Evolutionary conservation across 2,797 vertebrate genomes (phyloP), one percentile per base, ranked within the genome.

Genomic region (Pipistrellus pygmaeus): DNA sequence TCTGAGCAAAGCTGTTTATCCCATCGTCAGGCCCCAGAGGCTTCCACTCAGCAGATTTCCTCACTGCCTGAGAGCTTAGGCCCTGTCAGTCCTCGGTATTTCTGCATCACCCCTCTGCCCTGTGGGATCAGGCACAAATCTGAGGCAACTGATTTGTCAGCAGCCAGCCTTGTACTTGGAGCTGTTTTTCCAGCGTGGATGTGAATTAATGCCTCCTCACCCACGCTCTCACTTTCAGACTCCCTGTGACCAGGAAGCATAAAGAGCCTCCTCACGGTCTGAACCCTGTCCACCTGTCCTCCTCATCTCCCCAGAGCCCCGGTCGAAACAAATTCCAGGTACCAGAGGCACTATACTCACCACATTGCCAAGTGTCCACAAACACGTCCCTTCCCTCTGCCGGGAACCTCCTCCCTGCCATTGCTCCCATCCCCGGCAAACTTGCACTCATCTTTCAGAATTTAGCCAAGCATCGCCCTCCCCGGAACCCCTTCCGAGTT

Each of bases 11-110:
- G 69, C 93, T 95, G 77, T 91, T 95, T 91, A 82, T 83, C 66
- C 57, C 60, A 4, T 6, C 69, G 77, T 80, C 53, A 87, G 66
- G 51, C 84, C 85, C 75, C 53, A 84, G 90, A 95, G 84, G 17
- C 78, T 87, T 92, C 91, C 5, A 72, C 84, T 97, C 94, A 96
- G 95, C 96, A 96, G 76, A 64, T 94, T 96, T 93, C 89, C 57
- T 81, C 5, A 0, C 68, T 75, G 72, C 60, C 68, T 85, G 81
- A 85, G 62, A 81, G 35, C 81, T 83, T n/a, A 78, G 48, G 21
- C 35, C 32, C 69, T 48, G 60, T 62, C 41, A 68, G 86, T 68
- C 32, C 18, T n/a, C 0, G 4, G 25, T 71, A 76, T 84, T 95
- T 87, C 92, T 91, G 76, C 81, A 69, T 62, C 81, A 73, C 12